phyloP scores from a whole-genome alignment of 2,113 vertebrate genomes.

The Ochotona princeps region DNA sequence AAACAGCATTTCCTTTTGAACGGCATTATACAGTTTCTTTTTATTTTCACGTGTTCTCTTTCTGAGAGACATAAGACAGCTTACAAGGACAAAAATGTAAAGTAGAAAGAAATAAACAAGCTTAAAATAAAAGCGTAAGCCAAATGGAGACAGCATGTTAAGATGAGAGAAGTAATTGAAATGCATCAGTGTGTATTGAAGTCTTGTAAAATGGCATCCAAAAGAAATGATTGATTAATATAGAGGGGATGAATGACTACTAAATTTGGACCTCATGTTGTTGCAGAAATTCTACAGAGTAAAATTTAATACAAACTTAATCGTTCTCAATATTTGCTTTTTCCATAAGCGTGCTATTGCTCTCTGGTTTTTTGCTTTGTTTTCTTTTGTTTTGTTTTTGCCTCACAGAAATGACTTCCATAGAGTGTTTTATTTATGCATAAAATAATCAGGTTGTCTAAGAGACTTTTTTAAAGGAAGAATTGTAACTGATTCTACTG shows the following conservation, averaged over 20 bases:
- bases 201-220: too few relatives aligned
- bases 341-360: not conserved
- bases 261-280: not conserved
- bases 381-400: not conserved
- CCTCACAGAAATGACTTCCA: not conserved
- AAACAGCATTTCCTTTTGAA: not conserved
- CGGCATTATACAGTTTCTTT: not conserved
- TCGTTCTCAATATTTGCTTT: not conserved
- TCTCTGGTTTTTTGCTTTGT: not conserved
- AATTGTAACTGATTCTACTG: not conserved
- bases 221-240: not conserved
- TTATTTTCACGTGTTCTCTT: not conserved
- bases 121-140: conserved; percentile 21
- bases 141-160: not conserved
- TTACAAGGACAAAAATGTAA: not conserved
- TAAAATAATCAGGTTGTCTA: not conserved
- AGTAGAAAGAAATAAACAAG: not conserved
- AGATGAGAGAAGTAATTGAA: not conserved
- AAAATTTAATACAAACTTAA: not conserved
- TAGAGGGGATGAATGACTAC: not conserved
- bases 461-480: not conserved
- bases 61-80: not conserved
- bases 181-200: rapidly evolving
- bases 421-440: not conserved
- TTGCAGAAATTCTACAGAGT: not conserved